phyloP scores from a whole-genome alignment of 1,140 invertebrate species.

The Druon quercuslanigerum region DNA sequence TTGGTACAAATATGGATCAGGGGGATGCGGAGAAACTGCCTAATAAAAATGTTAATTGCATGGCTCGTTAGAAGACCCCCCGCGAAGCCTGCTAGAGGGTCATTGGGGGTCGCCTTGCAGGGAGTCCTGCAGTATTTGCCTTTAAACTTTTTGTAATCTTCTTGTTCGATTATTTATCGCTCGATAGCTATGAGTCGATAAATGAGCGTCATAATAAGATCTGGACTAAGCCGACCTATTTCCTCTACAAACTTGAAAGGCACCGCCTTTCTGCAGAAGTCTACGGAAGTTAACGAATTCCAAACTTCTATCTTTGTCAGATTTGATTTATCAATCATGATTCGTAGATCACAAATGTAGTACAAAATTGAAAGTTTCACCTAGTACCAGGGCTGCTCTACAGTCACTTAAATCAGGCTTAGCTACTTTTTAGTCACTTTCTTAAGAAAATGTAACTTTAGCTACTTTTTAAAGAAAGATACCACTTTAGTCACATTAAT shows the following conservation, averaged over 20 bases:
- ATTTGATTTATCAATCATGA: no score
- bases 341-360: no score
- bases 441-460: no score
- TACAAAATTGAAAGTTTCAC: no score
- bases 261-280: background rate
- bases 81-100: slow-evolving; percentile 69
- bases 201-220: slow-evolving; percentile 48
- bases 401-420: no score
- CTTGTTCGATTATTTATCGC: slow-evolving; percentile 68
- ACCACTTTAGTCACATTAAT: no score
- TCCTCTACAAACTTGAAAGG: slow-evolving; percentile 46
- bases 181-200: slow-evolving; percentile 46
- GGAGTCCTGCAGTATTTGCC: slow-evolving; percentile 70
- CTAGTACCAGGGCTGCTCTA: no score
- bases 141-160: slow-evolving; percentile 49
- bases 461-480: no score
- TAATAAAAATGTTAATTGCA: slow-evolving; percentile 76
- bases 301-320: no score
- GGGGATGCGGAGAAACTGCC: slow-evolving; percentile 46
- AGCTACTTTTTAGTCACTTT: no score
- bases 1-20: background rate
- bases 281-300: no score
- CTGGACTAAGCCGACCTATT: slow-evolving; percentile 53
- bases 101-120: slow-evolving; percentile 70
- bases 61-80: slow-evolving; percentile 74